Conservation (phyloP, 2,888 invertebrate genomes). For the Drosophila kuntzei region DNA sequence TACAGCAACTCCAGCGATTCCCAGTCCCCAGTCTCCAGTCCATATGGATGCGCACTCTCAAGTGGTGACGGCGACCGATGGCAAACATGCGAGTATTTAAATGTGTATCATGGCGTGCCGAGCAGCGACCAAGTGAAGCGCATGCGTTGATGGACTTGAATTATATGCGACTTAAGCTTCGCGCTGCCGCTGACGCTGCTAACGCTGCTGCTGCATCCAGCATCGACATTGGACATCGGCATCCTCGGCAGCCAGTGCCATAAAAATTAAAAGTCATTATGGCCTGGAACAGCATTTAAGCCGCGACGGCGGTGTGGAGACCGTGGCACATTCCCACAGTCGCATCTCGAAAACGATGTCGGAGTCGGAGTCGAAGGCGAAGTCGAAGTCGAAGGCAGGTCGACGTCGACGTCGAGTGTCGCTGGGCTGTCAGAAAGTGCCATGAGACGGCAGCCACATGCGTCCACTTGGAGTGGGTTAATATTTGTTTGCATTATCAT, state of each 20-base stretch:
- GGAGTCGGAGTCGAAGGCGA: slow-evolving; percentile 9
- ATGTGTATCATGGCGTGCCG: slow-evolving; percentile 78
- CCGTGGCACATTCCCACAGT: slow-evolving; percentile 74
- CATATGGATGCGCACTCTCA: slow-evolving; percentile 65
- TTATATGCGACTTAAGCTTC: slow-evolving; percentile 82
- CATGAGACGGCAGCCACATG: slow-evolving; percentile 79
- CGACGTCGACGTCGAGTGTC: slow-evolving; percentile 67
- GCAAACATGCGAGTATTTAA: slow-evolving; percentile 74
- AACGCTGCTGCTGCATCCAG: slow-evolving; percentile 13
- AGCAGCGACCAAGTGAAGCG: slow-evolving; percentile 72
- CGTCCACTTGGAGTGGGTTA: slow-evolving; percentile 84
- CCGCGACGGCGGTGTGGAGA: slow-evolving; percentile 58
- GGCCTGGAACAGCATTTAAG: slow-evolving; percentile 81
- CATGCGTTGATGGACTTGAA: slow-evolving; percentile 83
- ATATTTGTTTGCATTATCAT: slow-evolving; percentile 85
- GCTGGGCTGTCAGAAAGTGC: slow-evolving; percentile 78
- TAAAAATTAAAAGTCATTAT: slow-evolving; percentile 83
- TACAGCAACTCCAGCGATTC: slow-evolving; percentile 27
- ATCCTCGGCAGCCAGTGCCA: slow-evolving; percentile 80
- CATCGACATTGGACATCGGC: slow-evolving; percentile 45
- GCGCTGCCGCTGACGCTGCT: slow-evolving; percentile 45
- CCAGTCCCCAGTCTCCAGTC: background rate
- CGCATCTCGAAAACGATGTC: slow-evolving; percentile 22
- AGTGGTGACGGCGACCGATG: slow-evolving; percentile 66
- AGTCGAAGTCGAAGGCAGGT: slow-evolving; percentile 15